These are phyloP conservation scores for Melipona bicolor DNA, from an alignment of 2,888 invertebrate genomes.

Conservation along the genomic window DNA sequence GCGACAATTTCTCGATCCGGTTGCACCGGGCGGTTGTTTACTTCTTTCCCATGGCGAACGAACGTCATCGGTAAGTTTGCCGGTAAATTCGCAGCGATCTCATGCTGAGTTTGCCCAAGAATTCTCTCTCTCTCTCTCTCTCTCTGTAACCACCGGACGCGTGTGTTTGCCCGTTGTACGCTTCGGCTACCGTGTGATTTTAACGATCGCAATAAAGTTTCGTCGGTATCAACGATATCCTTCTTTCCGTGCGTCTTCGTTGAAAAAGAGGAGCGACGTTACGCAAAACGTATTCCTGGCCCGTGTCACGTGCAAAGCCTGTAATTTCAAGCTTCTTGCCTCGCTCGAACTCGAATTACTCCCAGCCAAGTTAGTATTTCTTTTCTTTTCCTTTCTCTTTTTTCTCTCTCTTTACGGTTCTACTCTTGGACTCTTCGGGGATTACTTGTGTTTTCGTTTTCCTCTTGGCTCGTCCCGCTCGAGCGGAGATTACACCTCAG, in stretches of 20 bases:
- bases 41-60: not conserved
- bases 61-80: conserved; percentile 33
- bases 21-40: conserved; percentile 1
- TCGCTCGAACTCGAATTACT: not conserved
- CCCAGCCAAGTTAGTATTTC: too few relatives aligned
- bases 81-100: conserved; percentile 32
- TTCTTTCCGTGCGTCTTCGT: not conserved
- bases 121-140: not conserved
- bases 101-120: conserved; percentile 43
- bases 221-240: conserved; percentile 1
- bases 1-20: conserved; percentile 22
- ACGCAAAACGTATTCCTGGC: not conserved
- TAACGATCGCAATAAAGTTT: conserved; percentile 47
- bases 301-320: not conserved
- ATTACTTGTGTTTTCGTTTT: too few relatives aligned
- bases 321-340: not conserved
- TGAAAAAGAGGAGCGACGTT: not conserved
- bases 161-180: not conserved
- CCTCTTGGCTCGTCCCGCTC: not conserved
- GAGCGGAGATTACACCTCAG: too few relatives aligned
- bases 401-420: not conserved
- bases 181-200: conserved; percentile 31
- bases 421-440: not conserved
- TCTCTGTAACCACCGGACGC: conserved; percentile 24
- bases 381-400: not conserved